Conservation (phyloP, 2,797 vertebrate genomes). For the Megaceryle alcyon region DNA sequence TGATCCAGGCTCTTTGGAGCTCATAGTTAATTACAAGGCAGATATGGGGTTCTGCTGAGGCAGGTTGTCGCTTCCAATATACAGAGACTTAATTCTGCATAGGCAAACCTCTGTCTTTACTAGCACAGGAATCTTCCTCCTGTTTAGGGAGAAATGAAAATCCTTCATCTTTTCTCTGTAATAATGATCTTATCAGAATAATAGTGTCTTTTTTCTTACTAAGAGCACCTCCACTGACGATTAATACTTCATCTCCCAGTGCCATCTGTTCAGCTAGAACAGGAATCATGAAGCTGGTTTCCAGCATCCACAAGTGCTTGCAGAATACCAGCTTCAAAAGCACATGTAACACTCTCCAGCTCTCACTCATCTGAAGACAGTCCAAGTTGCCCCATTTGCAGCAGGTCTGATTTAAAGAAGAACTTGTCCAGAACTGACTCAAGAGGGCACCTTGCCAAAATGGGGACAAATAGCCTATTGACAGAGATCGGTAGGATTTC, state of each 20-base stretch:
- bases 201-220: background rate
- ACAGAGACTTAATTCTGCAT: conserved; percentile 28
- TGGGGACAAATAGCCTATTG: no score
- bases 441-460: background rate
- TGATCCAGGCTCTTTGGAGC: conserved; percentile 54
- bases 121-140: background rate
- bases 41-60: conserved; percentile 52
- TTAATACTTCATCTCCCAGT: background rate
- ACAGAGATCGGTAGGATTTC: background rate
- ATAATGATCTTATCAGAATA: background rate
- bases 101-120: background rate
- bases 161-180: background rate
- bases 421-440: background rate
- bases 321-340: background rate
- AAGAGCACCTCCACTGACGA: background rate
- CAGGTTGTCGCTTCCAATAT: background rate
- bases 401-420: background rate
- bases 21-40: conserved; percentile 53
- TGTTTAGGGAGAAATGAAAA: conserved; percentile 28
- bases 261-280: background rate
- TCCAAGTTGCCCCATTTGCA: background rate
- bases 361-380: background rate
- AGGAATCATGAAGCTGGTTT: background rate
- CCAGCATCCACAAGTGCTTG: background rate
- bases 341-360: background rate